Evolutionary conservation across 1,140 invertebrate species (phyloP), one percentile per base, ranked within the genome.

Genomic region (Drepana arcuata): DNA sequence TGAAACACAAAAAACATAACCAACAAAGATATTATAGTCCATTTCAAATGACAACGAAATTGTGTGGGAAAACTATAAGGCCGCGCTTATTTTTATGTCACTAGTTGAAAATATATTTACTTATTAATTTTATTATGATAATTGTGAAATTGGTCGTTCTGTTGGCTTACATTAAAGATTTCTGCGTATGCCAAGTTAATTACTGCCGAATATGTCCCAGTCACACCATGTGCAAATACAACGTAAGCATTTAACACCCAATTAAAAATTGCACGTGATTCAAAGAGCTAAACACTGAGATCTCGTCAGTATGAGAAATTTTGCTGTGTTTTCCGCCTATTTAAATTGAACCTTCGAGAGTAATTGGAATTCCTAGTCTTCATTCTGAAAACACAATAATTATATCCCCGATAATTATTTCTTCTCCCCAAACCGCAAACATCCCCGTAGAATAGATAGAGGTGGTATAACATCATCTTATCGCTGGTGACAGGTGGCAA

Each of bases 1-100:
- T 49, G 44, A 54, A 64, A 57, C 38, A 59, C 35, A 58, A 64
- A 59, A 65, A 71, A 64, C 67, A 77, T 73, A 71, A 73, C 69
- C 55, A 63, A 68, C 25, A 15, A 16, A 48, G 47, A 42, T 16
- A 34, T 48, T 47, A 44, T 32, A 37, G 28, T 42, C 38, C 59
- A 65, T 65, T 56, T 61, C 63, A 58, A 24, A 39, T 34, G 27
- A 37, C 41, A 35, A 14, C 27, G 25, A 21, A 18, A 29, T 30
- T 15, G 23, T 15, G 23, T 13, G 33, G 38, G 24, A 16, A 30
- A 48, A 50, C 57, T 42, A 48, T 23, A 28, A 24, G 41, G 54
- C 46, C 41, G 41, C 31, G 52, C 10, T 29, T 36, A 46, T 47
- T 36, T 33, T 34, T 38, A 28, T 38, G 15, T 48, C 32, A 23